phyloP scores from a whole-genome alignment of 2,888 invertebrate species.

The Nysson spinosus region DNA sequence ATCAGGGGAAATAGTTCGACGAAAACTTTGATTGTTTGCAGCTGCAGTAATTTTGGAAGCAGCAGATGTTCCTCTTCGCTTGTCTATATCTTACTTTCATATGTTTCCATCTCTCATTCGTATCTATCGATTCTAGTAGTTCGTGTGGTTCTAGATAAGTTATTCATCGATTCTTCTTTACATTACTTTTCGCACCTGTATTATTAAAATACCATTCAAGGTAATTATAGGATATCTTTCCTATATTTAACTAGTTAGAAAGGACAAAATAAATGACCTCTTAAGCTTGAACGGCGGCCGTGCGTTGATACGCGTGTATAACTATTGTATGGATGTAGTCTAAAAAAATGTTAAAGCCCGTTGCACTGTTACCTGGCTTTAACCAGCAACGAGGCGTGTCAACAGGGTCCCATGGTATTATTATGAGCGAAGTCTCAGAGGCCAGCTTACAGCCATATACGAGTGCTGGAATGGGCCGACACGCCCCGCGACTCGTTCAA shows the following conservation, averaged over 20 bases:
- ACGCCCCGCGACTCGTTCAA: slow-evolving; percentile 58
- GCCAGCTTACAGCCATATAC: slow-evolving; percentile 28
- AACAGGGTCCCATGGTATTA: slow-evolving; percentile 58
- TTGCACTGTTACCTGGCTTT: slow-evolving; percentile 44
- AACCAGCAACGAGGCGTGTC: slow-evolving; percentile 59
- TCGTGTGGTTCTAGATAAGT: not conserved
- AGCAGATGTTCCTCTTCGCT: slow-evolving; percentile 66
- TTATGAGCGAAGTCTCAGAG: slow-evolving; percentile 50
- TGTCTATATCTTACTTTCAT: slow-evolving; percentile 10
- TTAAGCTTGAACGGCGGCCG: slow-evolving; percentile 8
- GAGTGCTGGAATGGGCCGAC: slow-evolving; percentile 38
- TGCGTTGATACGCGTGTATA: slow-evolving; percentile 36
- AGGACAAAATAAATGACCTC: too few relatives aligned
- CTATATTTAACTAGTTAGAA: too few relatives aligned
- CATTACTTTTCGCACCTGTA: not conserved
- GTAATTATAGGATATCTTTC: too few relatives aligned
- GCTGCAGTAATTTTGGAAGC: slow-evolving; percentile 67
- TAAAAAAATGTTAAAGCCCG: slow-evolving; percentile 35
- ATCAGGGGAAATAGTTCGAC: slow-evolving; percentile 39
- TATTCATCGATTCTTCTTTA: not conserved
- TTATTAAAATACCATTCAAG: too few relatives aligned
- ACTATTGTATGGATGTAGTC: slow-evolving; percentile 25
- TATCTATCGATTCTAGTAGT: too few relatives aligned
- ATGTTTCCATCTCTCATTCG: not conserved
- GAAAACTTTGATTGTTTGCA: slow-evolving; percentile 61